A percentile compares a stretch with the other conserved stretches of the same genome.
Conservation (phyloP, 2,888 invertebrate genomes). For the Aleiodes testaceus region DNA sequence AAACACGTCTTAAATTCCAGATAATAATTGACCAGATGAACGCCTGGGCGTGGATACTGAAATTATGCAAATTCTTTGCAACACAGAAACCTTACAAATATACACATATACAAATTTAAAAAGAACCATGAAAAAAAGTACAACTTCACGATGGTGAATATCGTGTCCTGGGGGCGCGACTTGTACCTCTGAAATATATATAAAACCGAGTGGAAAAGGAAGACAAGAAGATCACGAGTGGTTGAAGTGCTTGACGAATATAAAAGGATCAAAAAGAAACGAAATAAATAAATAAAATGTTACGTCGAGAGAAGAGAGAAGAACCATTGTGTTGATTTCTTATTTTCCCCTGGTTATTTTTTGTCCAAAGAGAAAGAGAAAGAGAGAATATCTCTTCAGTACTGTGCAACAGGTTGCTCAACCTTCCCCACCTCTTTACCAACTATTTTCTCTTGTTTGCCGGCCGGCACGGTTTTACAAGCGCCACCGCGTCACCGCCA, state of each 20-base stretch:
- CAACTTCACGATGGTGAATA: conserved; percentile 60
- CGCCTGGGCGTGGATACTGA: conserved; percentile 68
- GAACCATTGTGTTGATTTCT: conserved; percentile 25
- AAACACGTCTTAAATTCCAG: conserved; percentile 72
- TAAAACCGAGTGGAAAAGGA: conserved; percentile 42
- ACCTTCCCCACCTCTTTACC: conserved; percentile 38
- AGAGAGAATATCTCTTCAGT: conserved; percentile 18
- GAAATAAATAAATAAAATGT: conserved; percentile 26
- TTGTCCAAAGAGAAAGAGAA: conserved; percentile 31
- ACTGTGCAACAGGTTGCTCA: conserved; percentile 48
- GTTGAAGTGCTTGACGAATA: conserved; percentile 39
- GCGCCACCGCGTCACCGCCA: conserved; percentile 23
- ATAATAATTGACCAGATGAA: conserved; percentile 71
- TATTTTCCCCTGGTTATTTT: conserved; percentile 2
- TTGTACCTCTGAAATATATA: conserved; percentile 48
- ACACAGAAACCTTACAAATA: conserved; percentile 50
- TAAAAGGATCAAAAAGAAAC: conserved; percentile 33
- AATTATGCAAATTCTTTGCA: conserved; percentile 71
- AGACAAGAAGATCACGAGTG: conserved; percentile 36
- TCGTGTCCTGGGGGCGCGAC: conserved; percentile 68
- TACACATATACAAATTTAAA: background rate
- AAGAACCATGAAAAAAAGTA: too few relatives aligned
- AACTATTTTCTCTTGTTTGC: conserved; percentile 17
- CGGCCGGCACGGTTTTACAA: conserved; percentile 30
- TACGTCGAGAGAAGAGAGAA: conserved; percentile 24